A percentile compares a stretch with the other conserved stretches of the same genome.
phyloP scores from a whole-genome alignment of 2,888 invertebrate genomes.

The Gerris lacustris region DNA sequence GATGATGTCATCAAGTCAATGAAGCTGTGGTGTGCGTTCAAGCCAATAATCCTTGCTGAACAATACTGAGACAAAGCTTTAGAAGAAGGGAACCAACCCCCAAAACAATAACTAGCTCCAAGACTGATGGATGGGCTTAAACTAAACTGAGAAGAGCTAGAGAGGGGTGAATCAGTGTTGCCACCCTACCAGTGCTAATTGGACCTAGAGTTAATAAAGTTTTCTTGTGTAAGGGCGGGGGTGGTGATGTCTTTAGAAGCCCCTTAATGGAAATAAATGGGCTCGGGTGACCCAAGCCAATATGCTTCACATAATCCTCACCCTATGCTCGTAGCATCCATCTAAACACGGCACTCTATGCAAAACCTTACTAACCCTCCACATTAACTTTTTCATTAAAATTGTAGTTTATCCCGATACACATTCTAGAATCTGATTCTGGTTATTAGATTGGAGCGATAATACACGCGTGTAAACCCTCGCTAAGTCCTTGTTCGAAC shows the following conservation, averaged over 20 bases:
- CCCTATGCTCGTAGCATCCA: no score
- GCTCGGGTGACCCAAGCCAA: neutral
- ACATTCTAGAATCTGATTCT: no score
- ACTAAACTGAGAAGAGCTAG: no score
- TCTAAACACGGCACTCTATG: no score
- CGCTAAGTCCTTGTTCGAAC: no score
- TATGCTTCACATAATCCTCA: no score
- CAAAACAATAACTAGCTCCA: neutral
- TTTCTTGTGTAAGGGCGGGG: neutral
- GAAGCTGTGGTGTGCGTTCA: neutral
- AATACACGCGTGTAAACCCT: no score
- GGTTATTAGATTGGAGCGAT: no score
- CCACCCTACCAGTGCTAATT: neutral
- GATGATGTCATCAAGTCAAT: neutral
- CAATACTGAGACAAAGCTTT: neutral
- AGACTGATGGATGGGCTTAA: neutral
- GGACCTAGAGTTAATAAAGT: slow-evolving; percentile 1
- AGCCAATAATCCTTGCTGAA: neutral
- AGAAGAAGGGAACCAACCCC: neutral
- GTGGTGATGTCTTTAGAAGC: neutral
- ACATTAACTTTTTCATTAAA: no score
- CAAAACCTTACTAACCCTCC: no score
- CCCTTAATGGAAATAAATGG: neutral
- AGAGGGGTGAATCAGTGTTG: neutral
- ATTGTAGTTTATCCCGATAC: no score